Percentiles rank a stretch among this genome's conserved stretches.
These are phyloP conservation scores for Rotaria socialis DNA, from an alignment of 2,888 invertebrate species.

Conservation along the genomic window DNA sequence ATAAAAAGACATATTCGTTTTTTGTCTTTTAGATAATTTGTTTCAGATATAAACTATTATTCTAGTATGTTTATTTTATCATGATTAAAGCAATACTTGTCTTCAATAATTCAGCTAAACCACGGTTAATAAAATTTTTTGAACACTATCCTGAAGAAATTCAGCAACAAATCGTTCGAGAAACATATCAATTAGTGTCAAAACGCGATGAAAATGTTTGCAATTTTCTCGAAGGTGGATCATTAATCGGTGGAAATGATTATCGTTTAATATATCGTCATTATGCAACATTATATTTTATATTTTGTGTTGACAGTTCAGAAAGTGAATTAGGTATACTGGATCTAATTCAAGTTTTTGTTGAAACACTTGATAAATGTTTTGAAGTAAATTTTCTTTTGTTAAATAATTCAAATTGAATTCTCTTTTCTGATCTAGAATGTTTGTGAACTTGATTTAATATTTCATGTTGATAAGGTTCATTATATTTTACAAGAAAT, in stretches of 20 bases:
- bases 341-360: constrained; percentile 62
- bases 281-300: constrained; percentile 47
- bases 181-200: constrained; percentile 96
- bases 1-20: too few species aligned
- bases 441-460: constrained; percentile 46
- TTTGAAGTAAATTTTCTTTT: constrained; percentile 69
- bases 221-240: constrained; percentile 93
- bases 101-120: constrained; percentile 75
- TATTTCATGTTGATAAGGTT: constrained; percentile 62
- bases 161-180: constrained; percentile 98
- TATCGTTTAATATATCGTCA: constrained; percentile 46
- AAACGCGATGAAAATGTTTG: constrained; percentile 98
- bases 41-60: too few species aligned
- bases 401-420: too few species aligned
- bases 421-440: not conserved
- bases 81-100: constrained; percentile 99
- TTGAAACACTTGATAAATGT: constrained; percentile 95
- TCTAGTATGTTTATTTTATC: not conserved
- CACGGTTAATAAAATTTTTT: constrained; percentile 38
- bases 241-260: constrained; percentile 44
- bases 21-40: too few species aligned
- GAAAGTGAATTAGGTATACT: constrained; percentile 47
- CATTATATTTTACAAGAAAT: constrained; percentile 90
- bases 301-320: constrained; percentile 47
- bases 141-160: constrained; percentile 81